Conservation (phyloP, 2,888 invertebrate species). For the Neuroscelio doddi region DNA sequence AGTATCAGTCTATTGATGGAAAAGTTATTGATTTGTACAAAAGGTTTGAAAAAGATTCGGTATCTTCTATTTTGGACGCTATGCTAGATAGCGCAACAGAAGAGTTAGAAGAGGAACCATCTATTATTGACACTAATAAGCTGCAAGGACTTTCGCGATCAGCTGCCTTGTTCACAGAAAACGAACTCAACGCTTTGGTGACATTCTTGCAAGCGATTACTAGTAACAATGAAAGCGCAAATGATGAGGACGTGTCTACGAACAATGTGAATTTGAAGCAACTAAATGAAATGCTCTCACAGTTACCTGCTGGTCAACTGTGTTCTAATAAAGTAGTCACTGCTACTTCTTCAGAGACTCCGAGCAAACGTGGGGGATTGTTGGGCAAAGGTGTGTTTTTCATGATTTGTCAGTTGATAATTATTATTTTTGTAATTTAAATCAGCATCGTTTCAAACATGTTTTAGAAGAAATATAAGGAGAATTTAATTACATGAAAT, state of each 20-base stretch:
- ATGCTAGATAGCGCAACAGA: slow-evolving; percentile 75
- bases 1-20: slow-evolving; percentile 85
- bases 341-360: slow-evolving; percentile 57
- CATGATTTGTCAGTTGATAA: not conserved
- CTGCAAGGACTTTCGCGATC: slow-evolving; percentile 77
- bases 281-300: slow-evolving; percentile 71
- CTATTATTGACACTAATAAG: slow-evolving; percentile 71
- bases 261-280: slow-evolving; percentile 70
- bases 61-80: slow-evolving; percentile 84
- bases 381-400: slow-evolving; percentile 68
- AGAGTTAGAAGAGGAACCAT: slow-evolving; percentile 72
- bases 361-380: slow-evolving; percentile 64
- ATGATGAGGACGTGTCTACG: slow-evolving; percentile 49
- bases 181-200: slow-evolving; percentile 78
- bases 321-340: slow-evolving; percentile 51
- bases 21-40: slow-evolving; percentile 84
- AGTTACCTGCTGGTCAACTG: slow-evolving; percentile 67
- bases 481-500: too few species aligned
- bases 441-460: not conserved
- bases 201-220: slow-evolving; percentile 74
- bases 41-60: slow-evolving; percentile 85
- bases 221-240: slow-evolving; percentile 17
- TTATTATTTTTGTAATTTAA: slow-evolving; percentile 2
- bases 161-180: slow-evolving; percentile 80
- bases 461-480: too few species aligned